Percentiles rank a stretch among this genome's conserved stretches.
phyloP scores from a whole-genome alignment of 2,797 vertebrate genomes.

The Notolepis coatsorum region DNA sequence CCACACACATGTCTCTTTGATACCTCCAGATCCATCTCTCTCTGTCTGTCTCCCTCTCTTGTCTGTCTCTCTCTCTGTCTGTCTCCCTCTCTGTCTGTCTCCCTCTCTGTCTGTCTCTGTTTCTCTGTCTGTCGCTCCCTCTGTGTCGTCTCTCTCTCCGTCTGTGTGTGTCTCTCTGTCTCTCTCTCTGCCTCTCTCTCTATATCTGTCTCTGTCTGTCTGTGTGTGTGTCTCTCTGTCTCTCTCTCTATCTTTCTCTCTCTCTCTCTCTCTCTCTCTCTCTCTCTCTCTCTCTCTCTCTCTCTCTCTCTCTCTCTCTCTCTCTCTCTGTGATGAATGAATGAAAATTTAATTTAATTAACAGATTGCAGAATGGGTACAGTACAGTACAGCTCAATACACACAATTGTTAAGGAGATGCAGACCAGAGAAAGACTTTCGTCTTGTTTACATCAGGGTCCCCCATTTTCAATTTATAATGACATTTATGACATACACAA shows the following conservation, averaged over 20 bases:
- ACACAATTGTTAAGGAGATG: too few species aligned
- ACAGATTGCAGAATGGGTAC: too few species aligned
- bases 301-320: slow-evolving; percentile 22
- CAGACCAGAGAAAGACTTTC: too few species aligned
- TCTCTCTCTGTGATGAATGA: slow-evolving; percentile 62
- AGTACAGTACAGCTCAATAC: too few species aligned
- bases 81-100: slow-evolving; percentile 19
- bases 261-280: slow-evolving; percentile 16
- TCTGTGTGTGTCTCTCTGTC: slow-evolving; percentile 11
- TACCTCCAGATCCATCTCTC: slow-evolving; percentile 39
- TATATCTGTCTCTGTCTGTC: too few species aligned
- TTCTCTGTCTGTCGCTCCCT: slow-evolving; percentile 41
- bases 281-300: background rate
- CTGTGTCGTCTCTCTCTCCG: slow-evolving; percentile 19
- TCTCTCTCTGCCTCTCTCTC: slow-evolving; percentile 7
- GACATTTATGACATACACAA: too few species aligned
- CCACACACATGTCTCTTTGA: slow-evolving; percentile 63
- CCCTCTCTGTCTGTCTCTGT: slow-evolving; percentile 58
- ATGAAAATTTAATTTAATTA: too few species aligned
- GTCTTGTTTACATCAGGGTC: too few species aligned
- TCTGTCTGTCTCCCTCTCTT: slow-evolving; percentile 40
- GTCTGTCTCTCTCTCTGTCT: slow-evolving; percentile 35
- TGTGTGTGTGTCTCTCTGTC: slow-evolving; percentile 48
- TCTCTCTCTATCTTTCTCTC: slow-evolving; percentile 7
- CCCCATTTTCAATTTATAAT: too few species aligned